Evolutionary conservation across 2,113 vertebrate genomes (phyloP), one percentile per base, ranked within the genome.

Genomic region (Dermatemys mawii): DNA sequence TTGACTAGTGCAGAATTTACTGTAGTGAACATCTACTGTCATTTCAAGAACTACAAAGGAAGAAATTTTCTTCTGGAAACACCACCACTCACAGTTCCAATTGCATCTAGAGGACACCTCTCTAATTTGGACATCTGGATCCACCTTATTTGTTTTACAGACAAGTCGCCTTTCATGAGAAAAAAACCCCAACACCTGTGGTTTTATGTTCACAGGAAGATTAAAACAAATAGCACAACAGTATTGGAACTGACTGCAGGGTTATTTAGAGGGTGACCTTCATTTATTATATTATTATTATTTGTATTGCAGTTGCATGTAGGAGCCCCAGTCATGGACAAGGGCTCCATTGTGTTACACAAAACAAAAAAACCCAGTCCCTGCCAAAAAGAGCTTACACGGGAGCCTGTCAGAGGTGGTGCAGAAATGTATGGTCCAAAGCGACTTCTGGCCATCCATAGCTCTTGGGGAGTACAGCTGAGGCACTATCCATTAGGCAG

Each of bases 91-190:
- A 81, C 81, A 96, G 89, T 96, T 97, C 92, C 91, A 97, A 94
- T 21, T 95, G 92, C 90, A 94, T 93, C n/a, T 84, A 93, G 53
- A 92, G 78, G 93, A 70, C 60, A n/a, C 35, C 35, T 17, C 60
- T n/a, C 35, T 81, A 95, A 95, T 94, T 78, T 94, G 83, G 96
- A 89, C 97, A 97, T 93, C 95, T 97, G 96, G 89, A 8, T 8
- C 86, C 93, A 95, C 78, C n/a, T 88, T 92, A 94, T 96, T 97
- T 95, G 92, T 90, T 97, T 96, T 95, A 91, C 67, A 95, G 90
- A 86, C 89, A 95, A 94, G 81, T 90, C 93, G 96, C 86, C 90
- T 81, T 93, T 88, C 83, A 81, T 84, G 93, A 48, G 46, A 94
- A 90, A 89, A 93, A 84, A 55, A 78, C n/a, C n/a, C n/a, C 3